A percentile compares a stretch with the other conserved stretches of the same genome.
These are phyloP conservation scores for Colistium nudipinnis DNA, from an alignment of 2,113 vertebrate species.

Conservation along the genomic window DNA sequence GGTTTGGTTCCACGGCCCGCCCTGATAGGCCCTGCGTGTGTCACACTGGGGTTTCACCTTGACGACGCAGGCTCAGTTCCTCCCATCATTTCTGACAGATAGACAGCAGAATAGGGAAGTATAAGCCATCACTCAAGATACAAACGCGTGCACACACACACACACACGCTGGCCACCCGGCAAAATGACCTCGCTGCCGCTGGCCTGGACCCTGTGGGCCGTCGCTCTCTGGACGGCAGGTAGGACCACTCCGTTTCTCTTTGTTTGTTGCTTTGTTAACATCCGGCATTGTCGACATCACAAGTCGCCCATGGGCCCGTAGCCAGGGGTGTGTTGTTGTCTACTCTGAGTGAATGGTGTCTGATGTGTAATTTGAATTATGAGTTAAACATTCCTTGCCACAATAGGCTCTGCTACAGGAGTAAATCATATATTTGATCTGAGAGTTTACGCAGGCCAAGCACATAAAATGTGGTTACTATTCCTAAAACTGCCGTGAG, in stretches of 20 bases:
- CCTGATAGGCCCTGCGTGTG: conserved; percentile 65
- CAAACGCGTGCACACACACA: background rate
- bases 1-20: background rate
- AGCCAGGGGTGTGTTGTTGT: conserved; percentile 4
- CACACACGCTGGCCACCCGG: background rate
- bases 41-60: conserved; percentile 63
- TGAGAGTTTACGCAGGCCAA: background rate
- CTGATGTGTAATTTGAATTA: background rate
- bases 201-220: conserved; percentile 52
- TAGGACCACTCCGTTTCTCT: conserved; percentile 44
- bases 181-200: conserved; percentile 57
- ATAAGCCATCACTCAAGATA: conserved; percentile 30
- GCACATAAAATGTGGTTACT: too few species aligned
- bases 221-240: conserved; percentile 56
- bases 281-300: background rate
- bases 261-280: background rate
- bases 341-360: background rate
- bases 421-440: background rate
- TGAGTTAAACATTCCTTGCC: background rate
- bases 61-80: conserved; percentile 63
- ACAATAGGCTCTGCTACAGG: background rate
- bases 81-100: conserved; percentile 71
- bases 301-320: background rate
- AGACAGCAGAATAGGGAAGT: conserved; percentile 66
- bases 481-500: background rate